Conservation (phyloP, 2,888 invertebrate genomes). For the Brachynemurus nebulosus region DNA sequence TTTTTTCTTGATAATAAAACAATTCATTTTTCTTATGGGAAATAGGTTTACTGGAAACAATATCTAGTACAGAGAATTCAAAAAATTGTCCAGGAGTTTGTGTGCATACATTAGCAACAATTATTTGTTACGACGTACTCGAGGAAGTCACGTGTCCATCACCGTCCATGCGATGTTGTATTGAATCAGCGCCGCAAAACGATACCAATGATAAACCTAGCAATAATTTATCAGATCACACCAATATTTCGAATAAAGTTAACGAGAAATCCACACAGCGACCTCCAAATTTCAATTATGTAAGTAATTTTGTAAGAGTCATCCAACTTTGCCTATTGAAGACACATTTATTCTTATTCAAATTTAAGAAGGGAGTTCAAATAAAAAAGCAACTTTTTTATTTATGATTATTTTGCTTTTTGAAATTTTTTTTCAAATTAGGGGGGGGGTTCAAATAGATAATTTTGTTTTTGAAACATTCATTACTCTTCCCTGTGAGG, state of each 20-base stretch:
- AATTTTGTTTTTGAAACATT: no score
- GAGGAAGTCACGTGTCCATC: conserved; percentile 71
- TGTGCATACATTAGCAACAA: conserved; percentile 70
- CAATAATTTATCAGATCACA: conserved; percentile 1
- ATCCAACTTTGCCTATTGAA: no score
- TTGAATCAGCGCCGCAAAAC: conserved; percentile 55
- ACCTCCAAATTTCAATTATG: background rate
- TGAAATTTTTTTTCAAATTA: no score
- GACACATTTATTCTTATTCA: no score
- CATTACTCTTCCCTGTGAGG: no score
- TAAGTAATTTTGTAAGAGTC: no score
- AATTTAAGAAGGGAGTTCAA: no score
- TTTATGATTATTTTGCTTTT: no score
- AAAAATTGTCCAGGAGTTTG: conserved; percentile 84
- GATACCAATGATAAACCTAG: conserved; percentile 22
- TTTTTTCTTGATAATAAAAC: conserved; percentile 15
- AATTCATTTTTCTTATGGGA: no score
- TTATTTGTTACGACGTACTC: conserved; percentile 74
- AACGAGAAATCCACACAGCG: conserved; percentile 19
- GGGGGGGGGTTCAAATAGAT: no score
- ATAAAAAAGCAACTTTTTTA: no score
- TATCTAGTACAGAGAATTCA: conserved; percentile 71
- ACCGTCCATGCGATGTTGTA: conserved; percentile 71
- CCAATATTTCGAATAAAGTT: conserved; percentile 15
- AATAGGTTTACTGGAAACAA: conserved; percentile 72